Evolutionary conservation across 2,888 invertebrate genomes (phyloP).

Genomic region (Pandemis heparana): DNA sequence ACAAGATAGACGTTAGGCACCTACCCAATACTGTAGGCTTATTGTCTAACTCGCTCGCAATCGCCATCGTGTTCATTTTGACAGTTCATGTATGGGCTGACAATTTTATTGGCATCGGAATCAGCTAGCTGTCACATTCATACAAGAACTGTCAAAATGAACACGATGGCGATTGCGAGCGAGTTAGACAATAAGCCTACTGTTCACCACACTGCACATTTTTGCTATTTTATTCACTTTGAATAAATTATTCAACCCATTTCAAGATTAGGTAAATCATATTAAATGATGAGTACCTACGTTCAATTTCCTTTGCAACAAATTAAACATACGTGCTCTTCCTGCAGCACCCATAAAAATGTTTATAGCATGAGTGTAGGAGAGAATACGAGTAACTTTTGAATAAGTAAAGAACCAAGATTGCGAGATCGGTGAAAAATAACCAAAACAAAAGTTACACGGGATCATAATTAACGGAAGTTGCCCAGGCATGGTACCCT

Average conservation of each 20-base stretch:
- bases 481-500: neutral
- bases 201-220: too few species aligned
- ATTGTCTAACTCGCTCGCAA: too few species aligned
- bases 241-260: neutral
- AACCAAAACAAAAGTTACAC: neutral
- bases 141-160: too few species aligned
- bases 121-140: too few species aligned
- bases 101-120: too few species aligned
- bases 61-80: too few species aligned
- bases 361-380: slow-evolving; percentile 13
- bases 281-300: neutral
- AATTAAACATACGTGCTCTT: slow-evolving; percentile 3
- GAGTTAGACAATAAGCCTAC: too few species aligned
- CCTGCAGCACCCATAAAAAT: slow-evolving; percentile 7
- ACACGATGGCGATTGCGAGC: too few species aligned
- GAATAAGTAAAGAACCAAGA: slow-evolving; percentile 20
- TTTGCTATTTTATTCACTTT: too few species aligned
- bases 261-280: neutral
- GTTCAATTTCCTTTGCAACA: neutral
- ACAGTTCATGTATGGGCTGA: too few species aligned
- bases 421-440: slow-evolving; percentile 13
- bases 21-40: too few species aligned
- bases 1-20: too few species aligned
- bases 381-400: slow-evolving; percentile 16
- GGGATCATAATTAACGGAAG: neutral